Conservation (phyloP, 2,113 vertebrate species). For the Bufo bufo region DNA sequence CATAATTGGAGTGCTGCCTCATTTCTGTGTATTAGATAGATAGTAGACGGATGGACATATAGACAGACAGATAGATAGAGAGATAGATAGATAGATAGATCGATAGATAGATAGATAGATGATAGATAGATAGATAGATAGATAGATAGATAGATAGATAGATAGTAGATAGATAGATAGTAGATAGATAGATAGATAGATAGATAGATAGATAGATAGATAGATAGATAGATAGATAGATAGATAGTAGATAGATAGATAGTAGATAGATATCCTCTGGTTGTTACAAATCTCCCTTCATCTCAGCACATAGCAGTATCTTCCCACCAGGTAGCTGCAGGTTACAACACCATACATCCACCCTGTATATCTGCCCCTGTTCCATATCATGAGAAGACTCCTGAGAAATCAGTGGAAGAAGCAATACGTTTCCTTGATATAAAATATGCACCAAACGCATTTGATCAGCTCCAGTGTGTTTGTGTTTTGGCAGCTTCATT, state of each 20-base stretch:
- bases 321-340: background rate
- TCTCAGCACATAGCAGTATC: background rate
- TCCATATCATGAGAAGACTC: background rate
- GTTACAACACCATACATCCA: background rate
- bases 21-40: no score
- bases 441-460: slow-evolving; percentile 19
- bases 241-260: background rate
- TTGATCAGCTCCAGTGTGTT: slow-evolving; percentile 4
- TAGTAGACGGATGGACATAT: no score
- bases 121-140: no score
- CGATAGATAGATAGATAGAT: no score
- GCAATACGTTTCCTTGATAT: slow-evolving; percentile 13
- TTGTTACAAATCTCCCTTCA: background rate
- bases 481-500: slow-evolving; percentile 29
- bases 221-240: background rate
- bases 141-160: background rate
- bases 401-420: slow-evolving; percentile 24
- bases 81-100: no score
- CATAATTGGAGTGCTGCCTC: no score
- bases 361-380: background rate
- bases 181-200: background rate
- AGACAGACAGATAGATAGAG: no score
- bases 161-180: background rate
- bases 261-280: background rate
- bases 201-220: slow-evolving; percentile 12